phyloP scores from a whole-genome alignment of 2,113 vertebrate genomes.

The Brienomyrus brachyistius region DNA sequence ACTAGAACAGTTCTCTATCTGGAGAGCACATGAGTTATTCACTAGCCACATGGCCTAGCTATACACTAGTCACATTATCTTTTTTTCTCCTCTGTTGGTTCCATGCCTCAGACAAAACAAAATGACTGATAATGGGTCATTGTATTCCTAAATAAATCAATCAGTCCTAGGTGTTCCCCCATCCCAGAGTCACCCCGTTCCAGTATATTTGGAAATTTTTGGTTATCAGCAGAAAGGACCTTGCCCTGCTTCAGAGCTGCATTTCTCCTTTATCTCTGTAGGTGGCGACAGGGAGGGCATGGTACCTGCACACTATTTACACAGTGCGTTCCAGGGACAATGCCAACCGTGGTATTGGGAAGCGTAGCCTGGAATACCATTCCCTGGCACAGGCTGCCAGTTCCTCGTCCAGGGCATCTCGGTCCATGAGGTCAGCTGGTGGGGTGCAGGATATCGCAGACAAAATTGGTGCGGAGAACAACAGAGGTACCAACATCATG shows the following conservation, averaged over 20 bases:
- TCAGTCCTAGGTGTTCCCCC: neutral
- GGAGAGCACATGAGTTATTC: neutral
- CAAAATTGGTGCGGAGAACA: slow-evolving; percentile 71
- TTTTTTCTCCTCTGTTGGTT: neutral
- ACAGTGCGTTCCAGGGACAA: slow-evolving; percentile 79
- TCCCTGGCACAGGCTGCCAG: slow-evolving; percentile 43
- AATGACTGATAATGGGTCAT: neutral
- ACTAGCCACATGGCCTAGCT: neutral
- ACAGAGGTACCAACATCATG: slow-evolving; percentile 84
- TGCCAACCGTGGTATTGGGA: slow-evolving; percentile 68
- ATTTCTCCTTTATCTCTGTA: slow-evolving; percentile 40
- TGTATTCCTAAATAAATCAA: neutral
- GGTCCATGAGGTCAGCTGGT: slow-evolving; percentile 55
- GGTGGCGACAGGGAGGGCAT: slow-evolving; percentile 84
- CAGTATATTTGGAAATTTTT: neutral
- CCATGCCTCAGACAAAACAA: neutral
- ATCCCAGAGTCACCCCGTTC: neutral
- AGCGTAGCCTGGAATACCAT: slow-evolving; percentile 75
- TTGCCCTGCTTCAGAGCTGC: neutral
- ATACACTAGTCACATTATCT: neutral
- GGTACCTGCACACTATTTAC: slow-evolving; percentile 91
- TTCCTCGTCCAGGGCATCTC: slow-evolving; percentile 23
- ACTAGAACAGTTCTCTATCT: neutral
- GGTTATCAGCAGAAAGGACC: neutral
- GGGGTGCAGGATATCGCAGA: slow-evolving; percentile 47